These are phyloP conservation scores for Albula glossodonta DNA, from an alignment of 2,113 vertebrate species.

Conservation along the genomic window DNA sequence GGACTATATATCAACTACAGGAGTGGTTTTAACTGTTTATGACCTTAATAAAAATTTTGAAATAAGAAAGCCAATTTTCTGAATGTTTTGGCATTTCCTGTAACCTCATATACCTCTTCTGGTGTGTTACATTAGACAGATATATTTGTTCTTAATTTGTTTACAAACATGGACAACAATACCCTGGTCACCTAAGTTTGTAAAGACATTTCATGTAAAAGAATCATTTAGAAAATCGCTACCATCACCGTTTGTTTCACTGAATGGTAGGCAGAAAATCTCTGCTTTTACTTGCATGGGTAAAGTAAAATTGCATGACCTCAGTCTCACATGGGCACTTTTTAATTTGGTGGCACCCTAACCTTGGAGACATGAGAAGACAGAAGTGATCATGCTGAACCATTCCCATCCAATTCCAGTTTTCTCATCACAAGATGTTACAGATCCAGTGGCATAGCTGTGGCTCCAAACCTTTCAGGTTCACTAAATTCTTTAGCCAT, in stretches of 20 bases:
- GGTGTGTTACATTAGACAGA: background rate
- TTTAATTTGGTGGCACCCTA: no score
- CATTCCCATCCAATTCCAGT: no score
- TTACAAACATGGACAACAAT: background rate
- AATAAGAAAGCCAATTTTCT: background rate
- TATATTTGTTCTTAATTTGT: background rate
- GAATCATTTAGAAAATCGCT: background rate
- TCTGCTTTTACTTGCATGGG: background rate
- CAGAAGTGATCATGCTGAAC: no score
- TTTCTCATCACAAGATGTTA: no score
- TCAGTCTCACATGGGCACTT: no score
- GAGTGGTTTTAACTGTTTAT: background rate
- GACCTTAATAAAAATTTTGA: background rate
- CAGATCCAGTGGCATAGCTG: no score
- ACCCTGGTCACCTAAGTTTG: background rate
- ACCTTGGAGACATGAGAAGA: background rate
- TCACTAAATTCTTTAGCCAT: no score
- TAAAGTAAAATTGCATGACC: background rate
- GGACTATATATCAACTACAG: background rate
- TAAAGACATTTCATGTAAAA: background rate
- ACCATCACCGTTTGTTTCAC: background rate
- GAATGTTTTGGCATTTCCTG: background rate
- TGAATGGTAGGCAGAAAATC: background rate
- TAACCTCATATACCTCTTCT: background rate
- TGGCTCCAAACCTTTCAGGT: no score